Evolutionary conservation across 2,113 vertebrate genomes (phyloP), one percentile per base, ranked within the genome.

Genomic region (Prochilodus magdalenae): DNA sequence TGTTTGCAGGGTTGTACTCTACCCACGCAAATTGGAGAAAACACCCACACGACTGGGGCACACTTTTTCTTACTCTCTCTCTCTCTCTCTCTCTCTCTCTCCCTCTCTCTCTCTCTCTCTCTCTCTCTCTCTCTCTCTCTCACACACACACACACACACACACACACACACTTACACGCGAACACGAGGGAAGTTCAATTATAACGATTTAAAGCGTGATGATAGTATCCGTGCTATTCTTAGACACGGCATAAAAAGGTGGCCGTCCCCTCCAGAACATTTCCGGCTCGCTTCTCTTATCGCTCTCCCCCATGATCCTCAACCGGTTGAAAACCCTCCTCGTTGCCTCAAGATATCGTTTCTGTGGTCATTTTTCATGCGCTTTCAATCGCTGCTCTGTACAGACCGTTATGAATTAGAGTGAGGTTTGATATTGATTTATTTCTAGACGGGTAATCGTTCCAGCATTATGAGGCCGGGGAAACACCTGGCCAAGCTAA

Each of bases 401-500:
- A 66, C 66, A 86, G 87, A 88, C 84, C 86, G 82, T 91, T 90
- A 91, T 90, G 85, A 91, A 91, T 91, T 87, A 92, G 84, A 82
- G 24, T 60, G 84, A 86, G 83, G 44, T 73, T 84, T 87, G 55
- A 81, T 88, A 89, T 88, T 90, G 91, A 93, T 93, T 92, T 89
- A 88, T 91, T 91, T 90, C 83, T 83, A 80, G 88, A 85, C 60
- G 55, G 87, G 75, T 89, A 86, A 91, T 91, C 87, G 85, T 91
- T 85, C 88, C 59, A 62, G 73, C 65, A 83, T 83, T 80, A 86
- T 79, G 75, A 86, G 87, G 60, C 49, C 77, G 65, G 80, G 87
- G 80, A 88, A 88, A 84, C 76, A 86, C 84, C 74, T 70, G 67
- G 73, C 60, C 29, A 30, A 60, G 36, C 36, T 82, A 30, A 78